Conservation (phyloP, 2,797 vertebrate genomes). For the Sebastes nivosus region DNA sequence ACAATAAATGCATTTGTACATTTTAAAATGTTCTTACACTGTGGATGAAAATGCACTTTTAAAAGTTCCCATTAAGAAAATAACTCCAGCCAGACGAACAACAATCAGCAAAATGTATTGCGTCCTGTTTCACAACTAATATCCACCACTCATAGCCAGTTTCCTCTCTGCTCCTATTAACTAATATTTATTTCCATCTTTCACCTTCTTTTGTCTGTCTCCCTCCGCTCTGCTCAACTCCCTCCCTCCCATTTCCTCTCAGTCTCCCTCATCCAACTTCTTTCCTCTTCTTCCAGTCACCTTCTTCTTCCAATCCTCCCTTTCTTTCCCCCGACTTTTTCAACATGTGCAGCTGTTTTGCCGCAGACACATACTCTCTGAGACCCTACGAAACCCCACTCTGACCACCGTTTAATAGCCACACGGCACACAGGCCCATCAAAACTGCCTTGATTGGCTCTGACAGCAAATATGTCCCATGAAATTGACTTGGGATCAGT, state of each 20-base stretch:
- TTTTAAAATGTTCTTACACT: constrained; percentile 2
- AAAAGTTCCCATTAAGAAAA: constrained; percentile 22
- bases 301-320: constrained; percentile 23
- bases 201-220: constrained; percentile 41
- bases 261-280: constrained; percentile 43
- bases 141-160: constrained; percentile 16
- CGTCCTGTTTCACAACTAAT: constrained; percentile 37
- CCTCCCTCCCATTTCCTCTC: constrained; percentile 49
- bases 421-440: constrained; percentile 57
- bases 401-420: constrained; percentile 72
- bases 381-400: constrained; percentile 57
- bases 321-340: constrained; percentile 27
- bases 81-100: constrained; percentile 28
- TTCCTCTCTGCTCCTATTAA: constrained; percentile 37
- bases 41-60: constrained; percentile 7
- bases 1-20: not conserved
- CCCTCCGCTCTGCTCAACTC: constrained; percentile 43
- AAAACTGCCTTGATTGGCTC: constrained; percentile 69
- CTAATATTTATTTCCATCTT: constrained; percentile 59
- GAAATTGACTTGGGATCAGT: constrained; percentile 71
- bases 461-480: constrained; percentile 83
- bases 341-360: constrained; percentile 71
- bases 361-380: constrained; percentile 17
- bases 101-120: constrained; percentile 48
- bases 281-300: constrained; percentile 35